Evolutionary conservation across 1,140 invertebrate species (phyloP).

Genomic region (Panulirus ornatus): DNA sequence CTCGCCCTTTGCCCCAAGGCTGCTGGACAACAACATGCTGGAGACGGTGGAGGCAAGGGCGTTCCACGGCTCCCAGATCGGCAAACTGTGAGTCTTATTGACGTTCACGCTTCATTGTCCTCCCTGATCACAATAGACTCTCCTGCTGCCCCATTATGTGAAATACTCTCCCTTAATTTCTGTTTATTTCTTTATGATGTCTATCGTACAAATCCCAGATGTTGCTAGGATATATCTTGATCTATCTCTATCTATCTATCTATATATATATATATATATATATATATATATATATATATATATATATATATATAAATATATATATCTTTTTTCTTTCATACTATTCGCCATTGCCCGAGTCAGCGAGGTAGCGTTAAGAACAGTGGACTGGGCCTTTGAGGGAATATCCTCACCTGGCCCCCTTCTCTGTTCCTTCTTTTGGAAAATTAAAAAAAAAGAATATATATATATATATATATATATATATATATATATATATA

Average conservation of each 20-base stretch:
- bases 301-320: neutral
- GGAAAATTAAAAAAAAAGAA: too few relatives aligned
- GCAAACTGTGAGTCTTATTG: conserved; percentile 39
- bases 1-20: neutral
- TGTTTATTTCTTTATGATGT: neutral
- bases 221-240: too few relatives aligned
- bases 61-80: conserved; percentile 33
- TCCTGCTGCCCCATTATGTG: neutral
- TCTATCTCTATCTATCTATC: too few relatives aligned
- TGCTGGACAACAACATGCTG: conserved; percentile 31
- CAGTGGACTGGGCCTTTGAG: too few relatives aligned
- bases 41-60: conserved; percentile 12
- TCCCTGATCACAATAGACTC: too few relatives aligned
- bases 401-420: too few relatives aligned
- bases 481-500: neutral
- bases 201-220: too few relatives aligned
- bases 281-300: conserved; percentile 24
- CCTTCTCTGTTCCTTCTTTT: too few relatives aligned
- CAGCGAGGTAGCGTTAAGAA: too few relatives aligned
- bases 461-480: neutral
- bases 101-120: too few relatives aligned
- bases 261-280: conserved; percentile 1
- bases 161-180: neutral
- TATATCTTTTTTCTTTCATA: neutral
- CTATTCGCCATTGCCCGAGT: too few relatives aligned